Evolutionary conservation across 1,140 invertebrate species (phyloP).

Genomic region (Eufriesea mexicana): DNA sequence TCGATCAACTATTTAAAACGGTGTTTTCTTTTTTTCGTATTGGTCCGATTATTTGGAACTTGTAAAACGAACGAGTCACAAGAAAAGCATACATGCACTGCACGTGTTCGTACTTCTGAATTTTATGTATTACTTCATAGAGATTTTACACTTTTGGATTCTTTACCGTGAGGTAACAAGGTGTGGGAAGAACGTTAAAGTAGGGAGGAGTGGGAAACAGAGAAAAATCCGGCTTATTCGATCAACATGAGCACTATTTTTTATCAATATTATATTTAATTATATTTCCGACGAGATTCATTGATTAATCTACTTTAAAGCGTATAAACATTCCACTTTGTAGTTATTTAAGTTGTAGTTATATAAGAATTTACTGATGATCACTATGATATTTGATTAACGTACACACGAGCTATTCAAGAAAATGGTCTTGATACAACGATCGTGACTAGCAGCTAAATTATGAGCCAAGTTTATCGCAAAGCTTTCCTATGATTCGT

Average conservation of each 20-base stretch:
- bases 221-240: neutral
- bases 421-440: constrained; percentile 68
- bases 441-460: constrained; percentile 78
- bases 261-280: neutral
- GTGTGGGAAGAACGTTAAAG: neutral
- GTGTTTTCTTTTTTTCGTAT: no score
- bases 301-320: neutral
- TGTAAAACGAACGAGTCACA: neutral
- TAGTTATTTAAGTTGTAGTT: neutral
- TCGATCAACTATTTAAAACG: neutral
- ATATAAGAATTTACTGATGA: neutral
- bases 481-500: constrained; percentile 58
- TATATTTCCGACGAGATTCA: neutral
- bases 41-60: neutral
- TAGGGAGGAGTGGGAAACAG: neutral
- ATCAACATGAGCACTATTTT: neutral
- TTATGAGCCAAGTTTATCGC: constrained; percentile 53
- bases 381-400: neutral
- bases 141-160: neutral
- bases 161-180: neutral
- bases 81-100: neutral
- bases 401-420: neutral
- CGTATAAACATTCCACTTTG: neutral
- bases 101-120: neutral
- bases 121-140: neutral